A percentile compares a stretch with the other conserved stretches of the same genome.
Conservation (phyloP, 2,797 vertebrate species). For the Diglossa cyanea region DNA sequence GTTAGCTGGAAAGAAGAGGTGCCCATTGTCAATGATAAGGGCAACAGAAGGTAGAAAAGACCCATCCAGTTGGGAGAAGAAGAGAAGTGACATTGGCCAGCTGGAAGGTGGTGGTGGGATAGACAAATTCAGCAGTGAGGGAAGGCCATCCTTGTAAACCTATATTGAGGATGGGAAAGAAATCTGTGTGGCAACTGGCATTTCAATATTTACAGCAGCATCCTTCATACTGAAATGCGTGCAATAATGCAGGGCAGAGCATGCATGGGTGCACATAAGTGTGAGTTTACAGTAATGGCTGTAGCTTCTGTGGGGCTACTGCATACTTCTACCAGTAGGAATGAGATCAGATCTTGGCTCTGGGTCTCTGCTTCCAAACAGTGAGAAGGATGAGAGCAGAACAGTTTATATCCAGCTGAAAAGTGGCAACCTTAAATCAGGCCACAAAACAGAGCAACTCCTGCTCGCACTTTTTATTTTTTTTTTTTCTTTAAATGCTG, state of each 20-base stretch:
- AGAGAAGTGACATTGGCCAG: neutral
- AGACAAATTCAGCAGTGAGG: neutral
- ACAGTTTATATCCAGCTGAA: slow-evolving; percentile 35
- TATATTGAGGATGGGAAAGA: neutral
- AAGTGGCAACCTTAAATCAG: slow-evolving; percentile 8
- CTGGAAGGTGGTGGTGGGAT: neutral
- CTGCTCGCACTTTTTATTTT: neutral
- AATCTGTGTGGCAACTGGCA: neutral
- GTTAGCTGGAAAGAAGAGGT: neutral
- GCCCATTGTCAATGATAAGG: neutral
- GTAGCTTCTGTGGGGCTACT: slow-evolving; percentile 38
- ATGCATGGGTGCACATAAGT: neutral
- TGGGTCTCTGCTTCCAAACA: slow-evolving; percentile 27
- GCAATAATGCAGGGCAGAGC: neutral
- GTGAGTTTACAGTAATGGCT: slow-evolving; percentile 4
- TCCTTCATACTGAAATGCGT: neutral
- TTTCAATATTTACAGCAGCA: neutral
- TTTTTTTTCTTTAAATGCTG: neutral
- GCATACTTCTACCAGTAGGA: neutral
- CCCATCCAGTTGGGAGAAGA: neutral
- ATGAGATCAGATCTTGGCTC: slow-evolving; percentile 53
- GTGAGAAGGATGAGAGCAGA: neutral
- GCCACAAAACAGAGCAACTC: neutral
- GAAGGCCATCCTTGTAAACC: neutral
- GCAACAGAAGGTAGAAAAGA: neutral